Evolutionary conservation across 2,113 vertebrate species (phyloP), one percentile per base, ranked within the genome.

Genomic region (Proterorhinus semilunaris): DNA sequence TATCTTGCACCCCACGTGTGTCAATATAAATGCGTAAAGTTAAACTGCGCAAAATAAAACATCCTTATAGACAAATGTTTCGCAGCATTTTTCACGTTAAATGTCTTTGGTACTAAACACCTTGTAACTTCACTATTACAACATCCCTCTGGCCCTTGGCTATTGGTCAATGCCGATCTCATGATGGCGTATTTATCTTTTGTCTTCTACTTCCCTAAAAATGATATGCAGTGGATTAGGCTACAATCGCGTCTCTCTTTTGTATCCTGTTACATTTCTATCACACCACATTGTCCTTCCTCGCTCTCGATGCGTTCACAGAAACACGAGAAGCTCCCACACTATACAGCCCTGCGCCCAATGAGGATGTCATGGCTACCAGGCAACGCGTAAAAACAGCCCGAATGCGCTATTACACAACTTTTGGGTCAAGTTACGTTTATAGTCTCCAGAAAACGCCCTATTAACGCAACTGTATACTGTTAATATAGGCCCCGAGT

Each of bases 281-380:
- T n/a, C 51, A 46, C 49, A 6, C 36, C 46, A 10, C 46, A 45
- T 74, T 17, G 53, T 16, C 11, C 51, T 51, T 54, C 66, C 27
- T 68, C 57, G 81, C 45, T 21, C 5, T 36, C 53, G 66, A 49
- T 3, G 72, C 42, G 62, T 51, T 79, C 72, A 68, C 77, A 76
- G 83, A 73, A 82, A 80, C 80, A 65, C 79, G 78, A 86, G 76
- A 75, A 66, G 85, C 46, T 65, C 36, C 48, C 76, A 66, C 66
- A 58, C 71, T 13, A 64, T 36, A 36, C 27, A 36, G 74, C 78
- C 72, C 68, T 42, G 0, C 72, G 66, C 15, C n/a, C 62, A 69
- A 36, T 21, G 66, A 71, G 67, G 83, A 79, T 83, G 81, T 74
- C 84, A 81, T 81, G 81, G 83, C 87, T 62, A 81, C 84, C 80